Conservation (phyloP, 2,797 vertebrate species). For the Carcharodon carcharias region DNA sequence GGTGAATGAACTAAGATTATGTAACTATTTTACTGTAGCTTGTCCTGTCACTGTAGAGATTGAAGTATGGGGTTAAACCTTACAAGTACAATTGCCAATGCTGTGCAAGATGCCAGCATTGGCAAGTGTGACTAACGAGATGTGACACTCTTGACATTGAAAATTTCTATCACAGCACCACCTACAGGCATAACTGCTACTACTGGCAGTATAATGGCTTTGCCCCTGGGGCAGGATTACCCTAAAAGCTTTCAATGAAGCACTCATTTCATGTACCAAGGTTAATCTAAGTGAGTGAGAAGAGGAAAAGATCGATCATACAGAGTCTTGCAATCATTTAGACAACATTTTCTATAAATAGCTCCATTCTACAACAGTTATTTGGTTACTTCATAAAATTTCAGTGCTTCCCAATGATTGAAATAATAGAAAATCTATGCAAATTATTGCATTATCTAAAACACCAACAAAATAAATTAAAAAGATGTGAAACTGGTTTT, state of each 20-base stretch:
- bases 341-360: background rate
- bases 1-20: background rate
- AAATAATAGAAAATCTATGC: background rate
- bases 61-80: background rate
- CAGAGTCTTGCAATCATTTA: background rate
- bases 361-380: background rate
- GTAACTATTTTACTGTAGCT: background rate
- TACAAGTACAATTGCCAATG: background rate
- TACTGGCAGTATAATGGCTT: background rate
- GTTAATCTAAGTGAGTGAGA: background rate
- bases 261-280: background rate
- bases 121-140: background rate
- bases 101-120: background rate
- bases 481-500: background rate
- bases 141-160: constrained; percentile 5
- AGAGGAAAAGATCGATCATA: background rate
- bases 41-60: background rate
- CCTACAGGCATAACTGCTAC: background rate
- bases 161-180: background rate
- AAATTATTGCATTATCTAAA: background rate
- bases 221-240: background rate
- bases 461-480: background rate
- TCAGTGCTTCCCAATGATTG: background rate
- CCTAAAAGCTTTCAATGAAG: constrained; percentile 12
- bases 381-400: background rate